These are phyloP conservation scores for Catostomus latipinnis DNA, from an alignment of 2,797 vertebrate species.

Conservation along the genomic window DNA sequence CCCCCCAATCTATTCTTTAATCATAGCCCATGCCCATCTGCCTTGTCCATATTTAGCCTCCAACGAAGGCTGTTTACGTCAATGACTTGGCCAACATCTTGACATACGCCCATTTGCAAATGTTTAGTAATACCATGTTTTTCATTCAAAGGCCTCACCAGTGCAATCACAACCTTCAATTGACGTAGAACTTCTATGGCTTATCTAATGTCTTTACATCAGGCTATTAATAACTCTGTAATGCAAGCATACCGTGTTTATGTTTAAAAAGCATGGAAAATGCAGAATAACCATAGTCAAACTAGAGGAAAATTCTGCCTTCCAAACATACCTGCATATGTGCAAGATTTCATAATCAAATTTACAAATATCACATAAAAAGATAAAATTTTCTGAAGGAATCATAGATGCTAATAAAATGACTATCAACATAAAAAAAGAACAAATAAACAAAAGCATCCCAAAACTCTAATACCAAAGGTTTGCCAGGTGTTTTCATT, in stretches of 20 bases:
- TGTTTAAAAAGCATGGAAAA: slow-evolving; percentile 10
- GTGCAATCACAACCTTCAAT: slow-evolving; percentile 24
- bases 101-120: slow-evolving; percentile 30
- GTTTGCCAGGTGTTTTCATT: slow-evolving; percentile 30
- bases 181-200: slow-evolving; percentile 8
- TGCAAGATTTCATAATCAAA: slow-evolving; percentile 55
- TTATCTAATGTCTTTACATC: slow-evolving; percentile 26
- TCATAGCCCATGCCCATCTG: slow-evolving; percentile 79
- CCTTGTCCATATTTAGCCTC: slow-evolving; percentile 55
- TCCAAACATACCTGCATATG: slow-evolving; percentile 20
- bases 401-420: slow-evolving; percentile 47
- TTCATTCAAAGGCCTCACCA: slow-evolving; percentile 24
- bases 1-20: slow-evolving; percentile 80
- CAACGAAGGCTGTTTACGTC: slow-evolving; percentile 39
- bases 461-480: slow-evolving; percentile 24
- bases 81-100: slow-evolving; percentile 26
- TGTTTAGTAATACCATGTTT: slow-evolving; percentile 62
- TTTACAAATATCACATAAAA: slow-evolving; percentile 51
- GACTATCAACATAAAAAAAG: slow-evolving; percentile 19
- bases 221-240: slow-evolving; percentile 12
- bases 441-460: slow-evolving; percentile 1
- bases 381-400: slow-evolving; percentile 45
- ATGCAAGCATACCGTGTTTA: slow-evolving; percentile 29
- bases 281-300: slow-evolving; percentile 30
- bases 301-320: neutral